Evolutionary conservation across 2,797 vertebrate species (phyloP), one percentile per base, ranked within the genome.

Genomic region (Sternarchorhynchus goeldii): DNA sequence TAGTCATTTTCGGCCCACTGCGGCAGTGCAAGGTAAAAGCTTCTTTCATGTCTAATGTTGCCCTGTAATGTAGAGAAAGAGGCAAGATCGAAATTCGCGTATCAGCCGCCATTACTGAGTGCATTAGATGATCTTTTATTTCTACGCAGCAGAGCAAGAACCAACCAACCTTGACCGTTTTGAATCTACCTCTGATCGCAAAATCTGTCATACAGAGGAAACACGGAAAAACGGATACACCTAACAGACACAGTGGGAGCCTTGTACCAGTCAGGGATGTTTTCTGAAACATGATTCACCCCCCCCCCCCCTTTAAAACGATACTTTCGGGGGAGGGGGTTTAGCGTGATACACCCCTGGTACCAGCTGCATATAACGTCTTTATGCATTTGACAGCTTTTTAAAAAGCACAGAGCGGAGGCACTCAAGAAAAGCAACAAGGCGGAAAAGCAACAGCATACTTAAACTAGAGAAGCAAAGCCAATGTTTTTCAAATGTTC

Each of bases 21-120:
- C 69, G 64, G 59, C 55, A 29, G 73, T 76, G 53, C 63, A 53
- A n/a, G 56, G 41, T 71, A 73, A 31, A 63, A 34, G 41, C 20
- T 64, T 73, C 55, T 68, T 63, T 77, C 58, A 74, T 81, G 72
- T 74, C 2, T 39, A 77, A 77, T 21, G 55, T 76, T 12, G 72
- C 65, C 57, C 75, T 39, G 70, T 39, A 66, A 73, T 68, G 57
- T 55, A 78, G 21, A 17, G 56, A 56, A 73, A 45, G 60, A 64
- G 72, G 59, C 31, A 45, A 62, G 56, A 75, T 71, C 50, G 57
- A 29, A 36, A 57, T 73, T 83, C 2, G 8, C 62, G 68, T 55
- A 36, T 39, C 36, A 14, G 71, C 58, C 57, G 25, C 56, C 53
- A 60, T 63, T 32, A 76, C 57, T 71, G 57, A 39, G 69, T 53